These are phyloP conservation scores for Diprion similis DNA, from an alignment of 1,140 invertebrate genomes.

Conservation along the genomic window DNA sequence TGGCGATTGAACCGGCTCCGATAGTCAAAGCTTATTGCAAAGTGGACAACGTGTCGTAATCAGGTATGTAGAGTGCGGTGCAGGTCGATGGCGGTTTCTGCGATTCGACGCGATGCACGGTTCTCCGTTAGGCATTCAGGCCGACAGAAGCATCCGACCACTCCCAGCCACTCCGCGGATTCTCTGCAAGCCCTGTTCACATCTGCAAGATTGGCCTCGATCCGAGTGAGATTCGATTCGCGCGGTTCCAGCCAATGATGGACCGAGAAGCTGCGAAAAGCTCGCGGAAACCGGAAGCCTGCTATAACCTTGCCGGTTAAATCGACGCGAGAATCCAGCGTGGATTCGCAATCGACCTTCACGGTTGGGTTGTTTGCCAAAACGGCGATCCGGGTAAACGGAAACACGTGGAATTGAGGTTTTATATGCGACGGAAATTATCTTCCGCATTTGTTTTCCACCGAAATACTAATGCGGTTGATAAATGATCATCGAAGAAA, in stretches of 20 bases:
- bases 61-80: too few species aligned
- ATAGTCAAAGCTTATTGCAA: too few species aligned
- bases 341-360: not conserved
- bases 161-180: not conserved
- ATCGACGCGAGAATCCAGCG: not conserved
- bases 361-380: not conserved
- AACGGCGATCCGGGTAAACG: too few species aligned
- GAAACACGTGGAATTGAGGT: too few species aligned
- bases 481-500: too few species aligned
- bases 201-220: conserved; percentile 14
- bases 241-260: not conserved
- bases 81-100: too few species aligned
- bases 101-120: too few species aligned
- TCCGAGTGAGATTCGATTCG: conserved; percentile 2
- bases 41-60: too few species aligned
- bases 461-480: too few species aligned
- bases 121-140: not conserved
- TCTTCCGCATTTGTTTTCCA: too few species aligned
- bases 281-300: not conserved
- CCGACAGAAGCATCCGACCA: not conserved
- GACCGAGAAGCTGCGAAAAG: not conserved
- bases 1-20: too few species aligned
- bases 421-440: too few species aligned
- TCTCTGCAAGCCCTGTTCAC: not conserved
- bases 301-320: not conserved